A percentile compares a stretch with the other conserved stretches of the same genome.
These are phyloP conservation scores for Lycodopsis pacificus DNA, from an alignment of 2,797 vertebrate species.

Conservation along the genomic window DNA sequence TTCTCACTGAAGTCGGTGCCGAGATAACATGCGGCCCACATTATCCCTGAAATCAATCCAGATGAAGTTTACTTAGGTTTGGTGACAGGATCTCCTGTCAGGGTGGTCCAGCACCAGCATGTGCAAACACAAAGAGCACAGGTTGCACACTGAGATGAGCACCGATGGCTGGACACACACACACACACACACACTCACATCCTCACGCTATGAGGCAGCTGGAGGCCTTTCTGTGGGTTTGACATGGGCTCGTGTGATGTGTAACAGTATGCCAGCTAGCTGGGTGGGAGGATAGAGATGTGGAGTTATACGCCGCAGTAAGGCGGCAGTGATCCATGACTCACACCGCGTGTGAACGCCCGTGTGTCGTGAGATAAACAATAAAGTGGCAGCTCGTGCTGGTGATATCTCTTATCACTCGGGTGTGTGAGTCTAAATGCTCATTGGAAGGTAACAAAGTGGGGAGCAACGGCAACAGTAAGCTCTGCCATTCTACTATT, in stretches of 20 bases:
- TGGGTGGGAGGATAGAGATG: slow-evolving; percentile 64
- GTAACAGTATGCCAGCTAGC: slow-evolving; percentile 60
- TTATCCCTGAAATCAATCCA: not conserved
- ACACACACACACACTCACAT: slow-evolving; percentile 26
- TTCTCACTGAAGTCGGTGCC: slow-evolving; percentile 13
- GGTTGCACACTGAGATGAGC: slow-evolving; percentile 18
- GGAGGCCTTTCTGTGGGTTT: slow-evolving; percentile 64
- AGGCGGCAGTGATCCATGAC: slow-evolving; percentile 64
- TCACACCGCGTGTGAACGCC: slow-evolving; percentile 30
- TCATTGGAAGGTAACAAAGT: slow-evolving; percentile 17
- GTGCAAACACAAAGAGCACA: slow-evolving; percentile 19
- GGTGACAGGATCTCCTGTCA: not conserved
- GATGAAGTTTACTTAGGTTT: not conserved
- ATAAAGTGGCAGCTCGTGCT: slow-evolving; percentile 27
- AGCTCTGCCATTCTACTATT: not conserved
- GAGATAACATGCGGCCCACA: slow-evolving; percentile 11
- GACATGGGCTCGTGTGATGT: slow-evolving; percentile 65
- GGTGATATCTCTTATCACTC: slow-evolving; percentile 25
- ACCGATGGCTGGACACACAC: slow-evolving; percentile 25
- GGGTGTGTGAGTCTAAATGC: slow-evolving; percentile 14
- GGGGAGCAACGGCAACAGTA: not conserved
- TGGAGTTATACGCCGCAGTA: slow-evolving; percentile 57
- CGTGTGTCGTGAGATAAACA: slow-evolving; percentile 46
- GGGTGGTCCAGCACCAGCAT: not conserved
- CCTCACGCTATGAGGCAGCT: slow-evolving; percentile 57